phyloP scores from a whole-genome alignment of 2,113 vertebrate species.

The Pan paniscus region DNA sequence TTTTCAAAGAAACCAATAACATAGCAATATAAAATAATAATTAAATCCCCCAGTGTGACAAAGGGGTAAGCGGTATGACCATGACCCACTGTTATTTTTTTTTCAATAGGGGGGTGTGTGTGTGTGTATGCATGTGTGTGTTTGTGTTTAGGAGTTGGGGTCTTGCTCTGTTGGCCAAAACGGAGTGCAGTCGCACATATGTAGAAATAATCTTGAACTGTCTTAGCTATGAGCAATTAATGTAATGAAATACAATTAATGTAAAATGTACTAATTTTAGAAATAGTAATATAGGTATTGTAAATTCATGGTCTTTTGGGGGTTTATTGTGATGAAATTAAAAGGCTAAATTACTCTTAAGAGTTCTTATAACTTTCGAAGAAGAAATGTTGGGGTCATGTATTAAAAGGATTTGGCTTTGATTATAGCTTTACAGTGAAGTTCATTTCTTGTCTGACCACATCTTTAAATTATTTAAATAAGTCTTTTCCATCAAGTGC shows the following conservation, averaged over 20 bases:
- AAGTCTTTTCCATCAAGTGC: neutral
- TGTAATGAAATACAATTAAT: neutral
- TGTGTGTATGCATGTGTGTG: no score
- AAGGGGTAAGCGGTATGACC: neutral
- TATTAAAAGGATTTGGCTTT: slow-evolving; percentile 21
- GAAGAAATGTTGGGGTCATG: neutral
- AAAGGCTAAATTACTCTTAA: slow-evolving; percentile 14
- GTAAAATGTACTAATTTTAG: neutral
- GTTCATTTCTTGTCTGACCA: slow-evolving; percentile 5
- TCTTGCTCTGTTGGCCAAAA: no score
- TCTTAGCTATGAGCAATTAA: slow-evolving; percentile 11
- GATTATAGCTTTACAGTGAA: slow-evolving; percentile 29
- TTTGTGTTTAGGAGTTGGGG: no score
- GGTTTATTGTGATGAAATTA: slow-evolving; percentile 22
- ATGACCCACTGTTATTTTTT: neutral
- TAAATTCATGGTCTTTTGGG: slow-evolving; percentile 25
- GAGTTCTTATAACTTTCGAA: slow-evolving; percentile 37
- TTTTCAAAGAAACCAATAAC: neutral
- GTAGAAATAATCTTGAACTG: neutral
- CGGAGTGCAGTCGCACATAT: neutral
- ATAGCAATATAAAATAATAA: slow-evolving; percentile 19
- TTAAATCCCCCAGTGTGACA: neutral
- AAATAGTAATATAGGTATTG: neutral
- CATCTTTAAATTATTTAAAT: slow-evolving; percentile 37
- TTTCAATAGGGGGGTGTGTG: neutral